Percentiles rank a stretch among this genome's conserved stretches.
phyloP scores from a whole-genome alignment of 2,113 vertebrate genomes.

The Plestiodon gilberti region DNA sequence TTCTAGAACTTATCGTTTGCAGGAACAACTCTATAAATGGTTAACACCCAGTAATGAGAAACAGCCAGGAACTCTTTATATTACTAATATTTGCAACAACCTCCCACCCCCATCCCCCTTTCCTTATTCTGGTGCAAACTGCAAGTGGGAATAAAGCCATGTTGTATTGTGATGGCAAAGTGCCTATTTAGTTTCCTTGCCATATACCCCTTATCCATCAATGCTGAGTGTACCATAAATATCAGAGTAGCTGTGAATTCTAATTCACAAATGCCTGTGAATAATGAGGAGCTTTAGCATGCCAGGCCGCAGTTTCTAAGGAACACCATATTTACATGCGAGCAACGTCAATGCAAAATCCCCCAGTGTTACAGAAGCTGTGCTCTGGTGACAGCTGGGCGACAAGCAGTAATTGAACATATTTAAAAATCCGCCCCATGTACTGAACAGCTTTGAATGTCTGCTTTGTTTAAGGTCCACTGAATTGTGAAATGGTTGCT shows the following conservation, averaged over 20 bases:
- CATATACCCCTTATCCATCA: slow-evolving; percentile 18
- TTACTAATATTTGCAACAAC: background rate
- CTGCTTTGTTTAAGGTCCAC: slow-evolving; percentile 84
- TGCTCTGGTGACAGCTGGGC: slow-evolving; percentile 74
- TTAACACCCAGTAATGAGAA: background rate
- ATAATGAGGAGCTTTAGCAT: slow-evolving; percentile 54
- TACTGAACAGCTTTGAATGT: slow-evolving; percentile 81
- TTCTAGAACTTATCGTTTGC: background rate
- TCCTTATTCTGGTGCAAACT: background rate
- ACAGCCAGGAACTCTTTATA: background rate
- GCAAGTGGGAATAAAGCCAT: background rate
- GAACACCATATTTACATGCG: slow-evolving; percentile 59
- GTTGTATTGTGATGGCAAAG: background rate
- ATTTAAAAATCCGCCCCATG: slow-evolving; percentile 79
- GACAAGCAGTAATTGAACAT: slow-evolving; percentile 77
- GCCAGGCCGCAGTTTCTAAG: slow-evolving; percentile 55
- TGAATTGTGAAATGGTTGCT: slow-evolving; percentile 82
- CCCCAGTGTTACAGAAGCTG: slow-evolving; percentile 62
- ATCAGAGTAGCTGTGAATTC: slow-evolving; percentile 31
- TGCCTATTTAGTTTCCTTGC: slow-evolving; percentile 16
- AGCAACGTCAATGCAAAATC: slow-evolving; percentile 65
- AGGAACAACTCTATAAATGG: background rate
- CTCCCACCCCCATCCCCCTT: background rate
- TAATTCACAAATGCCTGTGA: slow-evolving; percentile 43
- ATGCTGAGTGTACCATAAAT: slow-evolving; percentile 15